Evolutionary conservation across 2,797 vertebrate species (phyloP).

Genomic region (Pseudomugil gertrudae): DNA sequence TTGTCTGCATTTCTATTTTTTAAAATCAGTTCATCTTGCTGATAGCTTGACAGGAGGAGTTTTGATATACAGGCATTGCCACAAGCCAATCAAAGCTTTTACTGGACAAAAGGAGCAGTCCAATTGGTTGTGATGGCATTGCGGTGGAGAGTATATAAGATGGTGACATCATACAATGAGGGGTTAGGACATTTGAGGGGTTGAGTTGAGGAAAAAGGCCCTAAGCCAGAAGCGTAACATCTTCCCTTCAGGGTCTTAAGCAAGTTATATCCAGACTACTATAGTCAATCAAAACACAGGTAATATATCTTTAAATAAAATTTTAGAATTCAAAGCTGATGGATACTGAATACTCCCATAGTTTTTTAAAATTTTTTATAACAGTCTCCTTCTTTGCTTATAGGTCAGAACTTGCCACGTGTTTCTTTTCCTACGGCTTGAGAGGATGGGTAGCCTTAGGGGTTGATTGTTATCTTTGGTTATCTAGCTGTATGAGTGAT

Average conservation of each 20-base stretch:
- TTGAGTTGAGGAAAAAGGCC: slow-evolving; percentile 34
- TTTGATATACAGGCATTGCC: slow-evolving; percentile 40
- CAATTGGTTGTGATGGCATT: slow-evolving; percentile 49
- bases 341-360: neutral
- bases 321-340: neutral
- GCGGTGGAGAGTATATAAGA: slow-evolving; percentile 42
- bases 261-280: neutral
- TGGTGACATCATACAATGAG: slow-evolving; percentile 48
- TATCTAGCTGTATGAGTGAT: slow-evolving; percentile 98
- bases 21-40: slow-evolving; percentile 40
- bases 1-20: slow-evolving; percentile 31
- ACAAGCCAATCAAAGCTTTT: slow-evolving; percentile 51
- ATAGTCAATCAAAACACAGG: neutral
- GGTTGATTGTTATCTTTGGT: slow-evolving; percentile 96
- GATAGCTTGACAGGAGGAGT: slow-evolving; percentile 62
- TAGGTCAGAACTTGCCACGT: slow-evolving; percentile 68
- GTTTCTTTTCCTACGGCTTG: slow-evolving; percentile 43
- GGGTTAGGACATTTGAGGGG: slow-evolving; percentile 56
- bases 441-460: slow-evolving; percentile 82
- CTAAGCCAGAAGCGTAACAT: slow-evolving; percentile 16
- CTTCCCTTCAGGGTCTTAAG: slow-evolving; percentile 9
- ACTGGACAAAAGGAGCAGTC: slow-evolving; percentile 35
- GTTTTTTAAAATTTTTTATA: slow-evolving; percentile 39
- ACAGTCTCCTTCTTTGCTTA: slow-evolving; percentile 60
- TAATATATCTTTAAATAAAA: neutral